Evolutionary conservation across 2,888 invertebrate species (phyloP), one percentile per base, ranked within the genome.

Genomic region (Harpagoxenus sublaevis): DNA sequence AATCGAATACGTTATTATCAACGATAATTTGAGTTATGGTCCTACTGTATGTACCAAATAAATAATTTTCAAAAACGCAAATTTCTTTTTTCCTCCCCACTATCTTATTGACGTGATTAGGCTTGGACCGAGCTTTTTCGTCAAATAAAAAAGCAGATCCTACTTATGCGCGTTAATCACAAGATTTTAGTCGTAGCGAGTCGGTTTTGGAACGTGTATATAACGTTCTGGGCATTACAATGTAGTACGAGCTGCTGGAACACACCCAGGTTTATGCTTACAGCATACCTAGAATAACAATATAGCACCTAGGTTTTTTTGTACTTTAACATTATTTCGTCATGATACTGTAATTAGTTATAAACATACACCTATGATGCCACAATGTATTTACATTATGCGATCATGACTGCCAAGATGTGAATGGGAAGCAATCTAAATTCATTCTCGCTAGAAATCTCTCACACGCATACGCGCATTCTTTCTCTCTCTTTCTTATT

Each of bases 241-340:
- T 87, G 75, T 91, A 87, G 89, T 89, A 91, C 88, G 89, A 93
- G 86, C 89, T 91, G 91, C 87, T 91, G 89, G 91, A 92, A 91
- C 91, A 91, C 91, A 91, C 89, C 90, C 91, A 89, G 91, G 89
- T 88, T 88, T 86, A 84, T 89, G 89, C 87, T 89, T 90, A 88
- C 74, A 91, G 91, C 89, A 90, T 91, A 93, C 92, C 93, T 94
- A 95, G 93, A 93, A 92, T 95, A 94, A 95, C 92, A 93, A 94
- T 93, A 93, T 95, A 95, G 95, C 95, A 95, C 95, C 95, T 95
- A 95, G 89, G 87, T 89, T 94, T 94, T 94, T 94, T 94, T 94
- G 94, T 95, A 94, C 95, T 95, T 94, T 94, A 94, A 93, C 93
- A 94, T 94, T 94, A 94, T 94, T 94, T 94, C 94, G 93, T 79